Base-by-base conservation (phyloP, 2,888 invertebrate species). In the Gymnosoma rotundatum region DNA sequence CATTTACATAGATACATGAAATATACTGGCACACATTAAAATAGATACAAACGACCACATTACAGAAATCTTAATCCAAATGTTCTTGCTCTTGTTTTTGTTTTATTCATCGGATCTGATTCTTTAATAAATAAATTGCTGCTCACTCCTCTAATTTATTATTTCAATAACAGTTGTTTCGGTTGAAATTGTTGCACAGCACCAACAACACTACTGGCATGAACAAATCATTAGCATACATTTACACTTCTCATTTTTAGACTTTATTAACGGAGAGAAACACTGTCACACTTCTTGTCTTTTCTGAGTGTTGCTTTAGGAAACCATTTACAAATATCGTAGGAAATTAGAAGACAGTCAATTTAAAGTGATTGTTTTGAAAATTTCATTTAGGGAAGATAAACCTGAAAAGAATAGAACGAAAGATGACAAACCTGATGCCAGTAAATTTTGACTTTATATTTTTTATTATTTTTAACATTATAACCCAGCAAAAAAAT, bases 1-100 rank as follows among this genome's bases (percentile, higher is more conserved):
- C 48, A 45, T 7, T 36, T 67, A 56, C 50, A 18, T 6, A 67
- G 42, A 69, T 14, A 66, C 21, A 45, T 8, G 25, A 3, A 64
- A 12, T 32, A 32, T 32, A 7, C 8, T 7, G 7, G 6, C 32
- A 32, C 32, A 32, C 32, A 32, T 8, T 7, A 5, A 32, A 7
- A 32, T 4, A 50, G 45, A 25, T 18, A 36, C 14, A 21, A 12
- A 61, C 38, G 7, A 16, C 63, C 32, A 63, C 42, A 12, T 50
- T 21, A 70, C 63, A 25, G 12, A 66, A 73, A 60, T 75, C 63
- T 50, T 75, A 42, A 73, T 38, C 56, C 25, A 72, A 66, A 58
- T 79, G 38, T 48, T 70, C 8, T 20, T 21, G 10, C 10, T 66
- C 7, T 0, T 79, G 42, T 18, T 66, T 7, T 38, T 25, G 36